These are phyloP conservation scores for Brachyptera risi DNA, from an alignment of 2,888 invertebrate genomes.

Conservation along the genomic window DNA sequence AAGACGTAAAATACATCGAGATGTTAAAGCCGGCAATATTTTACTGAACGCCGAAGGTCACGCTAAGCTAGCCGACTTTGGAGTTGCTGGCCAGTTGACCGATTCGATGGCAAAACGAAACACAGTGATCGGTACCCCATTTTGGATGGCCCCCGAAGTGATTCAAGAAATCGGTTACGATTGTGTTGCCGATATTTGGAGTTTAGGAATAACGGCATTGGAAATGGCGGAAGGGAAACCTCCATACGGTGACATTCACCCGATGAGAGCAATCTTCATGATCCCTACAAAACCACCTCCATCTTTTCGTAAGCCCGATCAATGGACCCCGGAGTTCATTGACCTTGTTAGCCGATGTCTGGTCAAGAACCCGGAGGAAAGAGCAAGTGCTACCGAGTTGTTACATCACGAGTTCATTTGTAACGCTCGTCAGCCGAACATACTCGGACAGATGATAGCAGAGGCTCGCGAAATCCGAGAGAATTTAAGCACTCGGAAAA, in stretches of 20 bases:
- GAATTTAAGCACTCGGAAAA: slow-evolving; percentile 63
- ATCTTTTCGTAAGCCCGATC: slow-evolving; percentile 92
- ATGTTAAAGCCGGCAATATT: slow-evolving; percentile 97
- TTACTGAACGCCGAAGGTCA: slow-evolving; percentile 96
- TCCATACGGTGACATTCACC: slow-evolving; percentile 95
- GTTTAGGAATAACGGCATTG: slow-evolving; percentile 91
- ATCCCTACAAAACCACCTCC: slow-evolving; percentile 99
- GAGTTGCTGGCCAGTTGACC: slow-evolving; percentile 97
- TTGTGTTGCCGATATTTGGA: slow-evolving; percentile 99
- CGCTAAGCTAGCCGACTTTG: slow-evolving; percentile 97
- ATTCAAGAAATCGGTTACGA: slow-evolving; percentile 99
- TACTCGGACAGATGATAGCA: slow-evolving; percentile 85
- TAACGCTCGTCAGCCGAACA: slow-evolving; percentile 80
- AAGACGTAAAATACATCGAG: slow-evolving; percentile 93
- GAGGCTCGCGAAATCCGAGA: slow-evolving; percentile 92
- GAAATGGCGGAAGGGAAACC: slow-evolving; percentile 99
- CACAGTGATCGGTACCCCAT: slow-evolving; percentile 91
- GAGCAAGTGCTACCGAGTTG: slow-evolving; percentile 86
- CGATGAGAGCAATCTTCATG: slow-evolving; percentile 98
- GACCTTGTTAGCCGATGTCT: slow-evolving; percentile 93
- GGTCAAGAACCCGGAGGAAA: slow-evolving; percentile 91
- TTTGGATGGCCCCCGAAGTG: slow-evolving; percentile 98
- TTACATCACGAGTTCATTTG: slow-evolving; percentile 88
- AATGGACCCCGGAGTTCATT: slow-evolving; percentile 94
- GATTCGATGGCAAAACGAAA: slow-evolving; percentile 97